Evolutionary conservation across 53 echinoderm and acorn worm species (phyloP).

Genomic region (Crossaster papposus): DNA sequence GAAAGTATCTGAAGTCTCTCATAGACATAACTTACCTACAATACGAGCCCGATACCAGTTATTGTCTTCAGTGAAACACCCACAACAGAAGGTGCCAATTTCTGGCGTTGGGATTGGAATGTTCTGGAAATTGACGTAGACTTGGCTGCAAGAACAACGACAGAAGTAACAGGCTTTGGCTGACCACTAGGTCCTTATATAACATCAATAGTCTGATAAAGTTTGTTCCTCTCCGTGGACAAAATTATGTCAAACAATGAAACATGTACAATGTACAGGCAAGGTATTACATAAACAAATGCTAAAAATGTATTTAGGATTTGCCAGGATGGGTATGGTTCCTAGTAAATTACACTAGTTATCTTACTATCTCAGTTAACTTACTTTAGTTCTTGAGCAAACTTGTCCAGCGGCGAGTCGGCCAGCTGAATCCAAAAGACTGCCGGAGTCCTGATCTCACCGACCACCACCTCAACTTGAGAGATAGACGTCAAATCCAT

Average conservation of each 20-base stretch:
- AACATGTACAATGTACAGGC: too few relatives aligned
- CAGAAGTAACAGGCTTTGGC: background rate
- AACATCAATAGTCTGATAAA: too few relatives aligned
- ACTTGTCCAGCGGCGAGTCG: slow-evolving; percentile 15
- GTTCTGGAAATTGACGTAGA: slow-evolving; percentile 37
- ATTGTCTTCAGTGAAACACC: slow-evolving; percentile 75
- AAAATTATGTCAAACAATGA: too few relatives aligned
- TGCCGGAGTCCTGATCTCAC: slow-evolving; percentile 76
- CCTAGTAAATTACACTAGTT: too few relatives aligned
- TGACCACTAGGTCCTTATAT: too few relatives aligned
- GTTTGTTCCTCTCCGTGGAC: too few relatives aligned
- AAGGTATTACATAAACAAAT: too few relatives aligned
- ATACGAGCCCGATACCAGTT: slow-evolving; percentile 85
- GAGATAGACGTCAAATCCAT: slow-evolving; percentile 48
- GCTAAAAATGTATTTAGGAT: too few relatives aligned
- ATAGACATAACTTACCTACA: slow-evolving; percentile 59
- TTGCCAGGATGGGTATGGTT: too few relatives aligned
- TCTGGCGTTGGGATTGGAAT: slow-evolving; percentile 64
- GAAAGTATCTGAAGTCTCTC: too few relatives aligned
- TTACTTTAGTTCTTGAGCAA: slow-evolving; percentile 40
- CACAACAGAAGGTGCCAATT: slow-evolving; percentile 74
- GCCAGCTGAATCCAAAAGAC: slow-evolving; percentile 85
- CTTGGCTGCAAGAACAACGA: slow-evolving; percentile 36
- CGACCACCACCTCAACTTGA: slow-evolving; percentile 73
- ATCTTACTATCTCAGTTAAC: too few relatives aligned